Evolutionary conservation across 2,113 vertebrate species (phyloP).

Genomic region (Choloepus hoffmanni): DNA sequence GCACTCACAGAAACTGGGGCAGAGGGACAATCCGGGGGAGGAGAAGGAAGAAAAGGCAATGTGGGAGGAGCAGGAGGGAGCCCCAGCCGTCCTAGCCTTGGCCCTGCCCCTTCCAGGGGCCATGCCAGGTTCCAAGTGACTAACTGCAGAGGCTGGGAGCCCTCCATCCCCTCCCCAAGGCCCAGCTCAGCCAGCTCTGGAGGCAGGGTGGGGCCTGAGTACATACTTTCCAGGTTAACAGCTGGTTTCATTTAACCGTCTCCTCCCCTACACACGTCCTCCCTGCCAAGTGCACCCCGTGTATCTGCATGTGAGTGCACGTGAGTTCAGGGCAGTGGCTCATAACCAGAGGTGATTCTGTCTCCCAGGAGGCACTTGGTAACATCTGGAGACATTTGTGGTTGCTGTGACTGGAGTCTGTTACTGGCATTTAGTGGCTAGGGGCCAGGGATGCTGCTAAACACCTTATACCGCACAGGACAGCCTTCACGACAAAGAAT

Average conservation of each 20-base stretch:
- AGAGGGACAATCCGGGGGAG: not conserved
- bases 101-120: conserved; percentile 28
- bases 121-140: conserved; percentile 52
- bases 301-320: not conserved
- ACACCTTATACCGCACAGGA: too few species aligned
- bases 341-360: not conserved
- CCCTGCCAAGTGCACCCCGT: not conserved
- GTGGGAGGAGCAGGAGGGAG: not conserved
- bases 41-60: not conserved
- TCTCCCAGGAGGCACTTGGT: not conserved
- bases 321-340: not conserved
- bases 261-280: not conserved
- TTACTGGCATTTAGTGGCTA: not conserved
- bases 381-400: not conserved
- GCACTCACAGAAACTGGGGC: not conserved
- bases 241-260: conserved; percentile 68
- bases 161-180: not conserved
- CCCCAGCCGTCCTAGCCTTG: not conserved
- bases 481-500: fast-evolving
- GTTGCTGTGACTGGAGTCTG: not conserved
- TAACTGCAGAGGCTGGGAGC: conserved; percentile 37
- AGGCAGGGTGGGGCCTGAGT: conserved; percentile 42
- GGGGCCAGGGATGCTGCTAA: not conserved
- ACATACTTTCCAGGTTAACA: conserved; percentile 70
- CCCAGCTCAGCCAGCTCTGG: not conserved